These are phyloP conservation scores for Belonocnema kinseyi DNA, from an alignment of 1,140 invertebrate genomes.

Conservation along the genomic window DNA sequence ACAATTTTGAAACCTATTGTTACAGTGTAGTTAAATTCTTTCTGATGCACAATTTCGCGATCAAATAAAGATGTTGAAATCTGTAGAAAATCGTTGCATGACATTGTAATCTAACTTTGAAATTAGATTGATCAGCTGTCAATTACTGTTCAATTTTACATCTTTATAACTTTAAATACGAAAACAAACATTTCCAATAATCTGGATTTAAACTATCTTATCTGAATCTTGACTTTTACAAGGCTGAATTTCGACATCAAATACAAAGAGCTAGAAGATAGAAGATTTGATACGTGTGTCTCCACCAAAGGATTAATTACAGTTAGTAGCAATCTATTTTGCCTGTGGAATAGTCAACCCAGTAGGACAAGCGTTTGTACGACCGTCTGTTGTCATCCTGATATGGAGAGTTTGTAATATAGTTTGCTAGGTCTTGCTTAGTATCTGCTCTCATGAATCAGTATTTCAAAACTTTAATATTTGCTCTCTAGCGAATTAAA, in stretches of 20 bases:
- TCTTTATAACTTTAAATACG: too few species aligned
- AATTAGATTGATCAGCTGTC: too few species aligned
- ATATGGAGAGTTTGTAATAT: background rate
- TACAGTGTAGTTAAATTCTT: too few species aligned
- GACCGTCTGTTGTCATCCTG: background rate
- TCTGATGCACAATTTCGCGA: too few species aligned
- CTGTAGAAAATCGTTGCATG: too few species aligned
- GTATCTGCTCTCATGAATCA: background rate
- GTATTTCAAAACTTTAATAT: background rate
- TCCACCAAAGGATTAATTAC: slow-evolving; percentile 2
- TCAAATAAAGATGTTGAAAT: too few species aligned
- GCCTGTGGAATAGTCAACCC: background rate
- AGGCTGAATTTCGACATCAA: background rate
- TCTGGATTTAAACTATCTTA: too few species aligned
- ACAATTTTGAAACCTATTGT: too few species aligned
- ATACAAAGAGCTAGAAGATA: background rate
- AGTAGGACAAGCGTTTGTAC: slow-evolving; percentile 5
- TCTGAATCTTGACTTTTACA: background rate
- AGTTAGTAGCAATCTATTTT: slow-evolving; percentile 11
- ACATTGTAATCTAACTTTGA: too few species aligned
- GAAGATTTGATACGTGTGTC: slow-evolving; percentile 9
- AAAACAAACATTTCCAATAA: too few species aligned
- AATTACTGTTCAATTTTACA: too few species aligned
- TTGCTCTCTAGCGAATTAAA: background rate
- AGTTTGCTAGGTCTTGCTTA: background rate